A percentile compares a stretch with the other conserved stretches of the same genome.
Conservation (phyloP, 2,888 invertebrate genomes). For the Aporophyla nigra region DNA sequence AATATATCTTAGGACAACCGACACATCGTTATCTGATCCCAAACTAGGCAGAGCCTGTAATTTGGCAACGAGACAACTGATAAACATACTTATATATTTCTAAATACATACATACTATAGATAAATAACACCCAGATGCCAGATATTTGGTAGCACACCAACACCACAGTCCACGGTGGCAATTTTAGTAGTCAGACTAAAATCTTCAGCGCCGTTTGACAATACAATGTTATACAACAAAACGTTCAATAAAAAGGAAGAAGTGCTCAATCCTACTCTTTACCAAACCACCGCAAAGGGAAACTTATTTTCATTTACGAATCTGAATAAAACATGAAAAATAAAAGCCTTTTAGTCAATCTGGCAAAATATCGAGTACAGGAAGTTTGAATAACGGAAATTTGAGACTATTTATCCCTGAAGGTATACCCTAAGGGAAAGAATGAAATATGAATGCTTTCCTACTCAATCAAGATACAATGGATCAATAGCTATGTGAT, state of each 20-base stretch:
- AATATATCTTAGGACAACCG: too few species aligned
- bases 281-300: neutral
- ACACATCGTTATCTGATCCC: too few species aligned
- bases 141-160: neutral
- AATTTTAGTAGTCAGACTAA: neutral
- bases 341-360: constrained; percentile 12
- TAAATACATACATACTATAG: too few species aligned
- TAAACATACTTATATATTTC: too few species aligned
- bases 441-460: constrained; percentile 51
- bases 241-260: neutral
- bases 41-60: too few species aligned
- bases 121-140: too few species aligned
- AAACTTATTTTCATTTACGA: neutral
- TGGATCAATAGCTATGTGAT: constrained; percentile 9
- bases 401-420: neutral
- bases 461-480: constrained; percentile 12
- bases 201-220: neutral
- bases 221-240: neutral
- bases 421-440: constrained; percentile 19
- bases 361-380: neutral
- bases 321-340: neutral
- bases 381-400: constrained; percentile 23
- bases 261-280: neutral
- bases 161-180: neutral
- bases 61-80: too few species aligned